Conservation (phyloP, 2,797 vertebrate genomes). For the Enteromius paludinosus region DNA sequence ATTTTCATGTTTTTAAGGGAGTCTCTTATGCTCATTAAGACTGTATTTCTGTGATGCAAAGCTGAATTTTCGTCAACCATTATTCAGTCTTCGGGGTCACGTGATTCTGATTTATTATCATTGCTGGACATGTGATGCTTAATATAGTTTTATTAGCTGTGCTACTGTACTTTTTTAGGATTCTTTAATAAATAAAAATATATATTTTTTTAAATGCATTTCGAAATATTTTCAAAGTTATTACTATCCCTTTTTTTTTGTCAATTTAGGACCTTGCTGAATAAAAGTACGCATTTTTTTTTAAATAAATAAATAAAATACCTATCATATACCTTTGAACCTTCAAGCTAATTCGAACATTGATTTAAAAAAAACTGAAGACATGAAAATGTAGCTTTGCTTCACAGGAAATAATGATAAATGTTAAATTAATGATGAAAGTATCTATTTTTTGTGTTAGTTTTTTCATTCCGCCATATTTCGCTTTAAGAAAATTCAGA, state of each 20-base stretch:
- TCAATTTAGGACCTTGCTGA: neutral
- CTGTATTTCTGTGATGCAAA: neutral
- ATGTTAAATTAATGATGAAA: neutral
- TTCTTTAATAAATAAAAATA: neutral
- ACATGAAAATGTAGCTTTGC: neutral
- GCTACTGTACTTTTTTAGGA: neutral
- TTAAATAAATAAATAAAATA: too few relatives aligned
- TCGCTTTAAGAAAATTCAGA: neutral
- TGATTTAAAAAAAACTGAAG: neutral
- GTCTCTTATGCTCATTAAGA: neutral
- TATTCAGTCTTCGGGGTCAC: neutral
- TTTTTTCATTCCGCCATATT: neutral
- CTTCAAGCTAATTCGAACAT: neutral
- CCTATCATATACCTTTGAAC: neutral
- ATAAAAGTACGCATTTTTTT: neutral
- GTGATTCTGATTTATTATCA: neutral
- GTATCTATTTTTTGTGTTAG: too few relatives aligned
- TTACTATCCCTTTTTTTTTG: neutral
- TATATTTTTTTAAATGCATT: neutral
- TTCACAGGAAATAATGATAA: neutral
- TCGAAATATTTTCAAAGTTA: neutral
- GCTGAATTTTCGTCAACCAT: neutral
- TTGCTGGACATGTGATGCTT: neutral
- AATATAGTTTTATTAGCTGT: neutral
- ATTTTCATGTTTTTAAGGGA: neutral